phyloP scores from a whole-genome alignment of 2,113 vertebrate genomes.

The Sprattus sprattus region DNA sequence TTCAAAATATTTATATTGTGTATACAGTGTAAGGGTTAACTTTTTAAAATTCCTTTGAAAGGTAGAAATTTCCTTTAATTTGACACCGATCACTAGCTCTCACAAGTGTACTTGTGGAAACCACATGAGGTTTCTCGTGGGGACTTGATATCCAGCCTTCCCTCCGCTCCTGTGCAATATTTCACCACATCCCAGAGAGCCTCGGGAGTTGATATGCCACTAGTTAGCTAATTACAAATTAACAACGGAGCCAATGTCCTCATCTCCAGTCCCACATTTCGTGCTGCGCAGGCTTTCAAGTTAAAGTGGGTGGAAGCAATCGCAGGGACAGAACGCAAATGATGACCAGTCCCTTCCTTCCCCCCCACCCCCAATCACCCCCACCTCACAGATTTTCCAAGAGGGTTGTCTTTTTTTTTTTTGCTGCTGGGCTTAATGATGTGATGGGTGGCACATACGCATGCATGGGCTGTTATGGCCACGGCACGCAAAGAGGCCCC shows the following conservation, averaged over 20 bases:
- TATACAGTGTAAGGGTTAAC: too few relatives aligned
- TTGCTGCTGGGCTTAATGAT: conserved; percentile 47
- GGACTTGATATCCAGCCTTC: background rate
- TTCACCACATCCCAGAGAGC: background rate
- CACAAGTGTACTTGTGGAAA: too few relatives aligned
- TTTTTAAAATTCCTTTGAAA: too few relatives aligned
- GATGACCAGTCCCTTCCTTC: background rate
- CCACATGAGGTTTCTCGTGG: too few relatives aligned
- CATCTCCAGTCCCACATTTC: conserved; percentile 20
- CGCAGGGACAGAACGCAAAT: conserved; percentile 24
- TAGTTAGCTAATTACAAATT: conserved; percentile 39
- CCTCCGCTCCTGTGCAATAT: background rate
- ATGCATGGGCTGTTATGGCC: conserved; percentile 19
- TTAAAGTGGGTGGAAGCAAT: conserved; percentile 48
- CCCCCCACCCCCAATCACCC: background rate
- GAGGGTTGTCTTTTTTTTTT: background rate
- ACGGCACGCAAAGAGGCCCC: conserved; percentile 47
- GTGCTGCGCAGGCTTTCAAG: conserved; percentile 28
- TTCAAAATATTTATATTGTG: too few relatives aligned
- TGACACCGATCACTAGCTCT: too few relatives aligned
- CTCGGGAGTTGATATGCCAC: background rate
- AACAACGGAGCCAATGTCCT: conserved; percentile 36
- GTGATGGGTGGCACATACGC: conserved; percentile 38
- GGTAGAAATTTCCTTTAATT: too few relatives aligned
- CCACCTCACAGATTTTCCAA: background rate